Evolutionary conservation across 1,140 invertebrate species (phyloP).

Genomic region (Drosophila subpulchrella): DNA sequence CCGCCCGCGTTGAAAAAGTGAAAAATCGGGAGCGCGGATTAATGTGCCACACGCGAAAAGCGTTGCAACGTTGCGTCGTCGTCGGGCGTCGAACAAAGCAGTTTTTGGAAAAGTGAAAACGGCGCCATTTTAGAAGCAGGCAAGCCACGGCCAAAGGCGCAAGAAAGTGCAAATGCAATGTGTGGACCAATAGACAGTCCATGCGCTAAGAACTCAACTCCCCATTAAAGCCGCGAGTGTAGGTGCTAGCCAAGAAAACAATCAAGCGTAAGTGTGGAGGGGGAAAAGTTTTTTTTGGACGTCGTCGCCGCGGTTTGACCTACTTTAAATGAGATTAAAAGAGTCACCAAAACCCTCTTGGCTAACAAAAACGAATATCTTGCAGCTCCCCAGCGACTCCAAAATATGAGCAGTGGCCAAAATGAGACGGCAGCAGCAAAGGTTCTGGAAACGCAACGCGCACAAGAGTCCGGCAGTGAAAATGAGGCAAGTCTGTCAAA

Average conservation of each 20-base stretch:
- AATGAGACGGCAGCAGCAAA: constrained; percentile 82
- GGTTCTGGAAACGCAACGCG: constrained; percentile 77
- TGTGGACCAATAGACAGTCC: constrained; percentile 25
- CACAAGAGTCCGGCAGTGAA: constrained; percentile 80
- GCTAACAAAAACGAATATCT: constrained; percentile 18
- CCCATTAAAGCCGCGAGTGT: constrained; percentile 31
- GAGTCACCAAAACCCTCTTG: constrained; percentile 23
- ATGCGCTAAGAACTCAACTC: constrained; percentile 3
- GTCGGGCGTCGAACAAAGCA: constrained; percentile 73
- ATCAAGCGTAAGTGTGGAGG: constrained; percentile 63
- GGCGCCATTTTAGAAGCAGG: constrained; percentile 84
- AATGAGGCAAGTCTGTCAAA: constrained; percentile 68
- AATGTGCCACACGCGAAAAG: constrained; percentile 24
- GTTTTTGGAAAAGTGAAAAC: constrained; percentile 74
- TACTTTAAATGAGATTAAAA: constrained; percentile 68
- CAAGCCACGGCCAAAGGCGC: constrained; percentile 64
- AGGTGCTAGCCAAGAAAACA: constrained; percentile 49
- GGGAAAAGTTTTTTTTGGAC: constrained; percentile 18
- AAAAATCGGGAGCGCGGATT: constrained; percentile 6
- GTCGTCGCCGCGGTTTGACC: constrained; percentile 63
- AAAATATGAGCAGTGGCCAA: constrained; percentile 84
- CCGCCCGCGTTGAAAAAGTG: constrained; percentile 24
- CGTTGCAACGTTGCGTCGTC: constrained; percentile 46
- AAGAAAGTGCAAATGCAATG: constrained; percentile 68
- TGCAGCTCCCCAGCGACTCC: constrained; percentile 51